phyloP scores from a whole-genome alignment of 2,113 vertebrate species.

The Megaleporinus macrocephalus region DNA sequence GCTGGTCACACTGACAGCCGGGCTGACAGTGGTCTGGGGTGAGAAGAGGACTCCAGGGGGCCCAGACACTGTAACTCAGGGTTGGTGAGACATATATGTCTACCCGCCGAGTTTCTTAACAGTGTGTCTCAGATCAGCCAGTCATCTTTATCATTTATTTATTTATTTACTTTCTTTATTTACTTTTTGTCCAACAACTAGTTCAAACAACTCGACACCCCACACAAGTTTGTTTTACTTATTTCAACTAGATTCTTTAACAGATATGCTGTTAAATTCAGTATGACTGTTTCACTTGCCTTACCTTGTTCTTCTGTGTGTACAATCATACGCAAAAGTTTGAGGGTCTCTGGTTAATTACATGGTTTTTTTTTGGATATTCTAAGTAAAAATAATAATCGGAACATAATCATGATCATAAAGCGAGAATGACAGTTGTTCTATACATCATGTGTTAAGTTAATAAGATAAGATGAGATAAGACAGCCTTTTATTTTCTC shows the following conservation, averaged over 20 bases:
- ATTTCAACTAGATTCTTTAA: neutral
- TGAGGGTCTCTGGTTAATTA: too few species aligned
- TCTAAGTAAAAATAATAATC: too few species aligned
- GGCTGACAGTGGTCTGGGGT: slow-evolving; percentile 10
- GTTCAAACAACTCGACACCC: neutral
- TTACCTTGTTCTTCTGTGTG: too few species aligned
- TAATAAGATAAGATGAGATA: too few species aligned
- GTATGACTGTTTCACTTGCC: too few species aligned
- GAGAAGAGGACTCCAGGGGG: neutral
- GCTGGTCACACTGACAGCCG: slow-evolving; percentile 40
- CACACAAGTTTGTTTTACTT: neutral
- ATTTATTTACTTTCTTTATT: neutral
- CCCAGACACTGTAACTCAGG: neutral
- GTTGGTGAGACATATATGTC: slow-evolving; percentile 1
- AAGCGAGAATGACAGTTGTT: too few species aligned
- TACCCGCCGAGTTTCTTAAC: slow-evolving; percentile 6
- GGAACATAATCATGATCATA: too few species aligned
- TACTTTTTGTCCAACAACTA: neutral
- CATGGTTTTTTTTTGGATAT: too few species aligned
- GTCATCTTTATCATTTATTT: neutral
- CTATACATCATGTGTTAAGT: too few species aligned
- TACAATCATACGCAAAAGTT: too few species aligned
- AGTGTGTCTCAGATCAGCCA: neutral
- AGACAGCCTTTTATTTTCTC: too few species aligned
- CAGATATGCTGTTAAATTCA: too few species aligned